Conservation (phyloP, 2,113 vertebrate genomes). For the Catharus fuscescens region DNA sequence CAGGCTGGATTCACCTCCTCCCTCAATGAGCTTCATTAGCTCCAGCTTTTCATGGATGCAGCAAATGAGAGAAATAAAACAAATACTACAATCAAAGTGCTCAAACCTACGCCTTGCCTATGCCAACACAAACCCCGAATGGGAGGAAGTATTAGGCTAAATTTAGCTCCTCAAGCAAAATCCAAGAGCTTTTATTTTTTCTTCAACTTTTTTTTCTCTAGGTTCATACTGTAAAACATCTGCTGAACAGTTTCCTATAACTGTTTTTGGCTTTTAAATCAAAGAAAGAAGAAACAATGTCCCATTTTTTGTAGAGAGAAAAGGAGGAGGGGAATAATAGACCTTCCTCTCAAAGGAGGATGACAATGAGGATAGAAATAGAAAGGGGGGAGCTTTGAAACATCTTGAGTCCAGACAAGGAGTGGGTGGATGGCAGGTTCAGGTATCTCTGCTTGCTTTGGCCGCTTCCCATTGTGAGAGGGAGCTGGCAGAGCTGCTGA, state of each 20-base stretch:
- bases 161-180: constrained; percentile 78
- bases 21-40: neutral
- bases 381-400: constrained; percentile 61
- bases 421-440: constrained; percentile 21
- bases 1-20: neutral
- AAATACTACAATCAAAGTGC: constrained; percentile 49
- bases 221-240: constrained; percentile 81
- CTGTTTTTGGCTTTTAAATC: constrained; percentile 86
- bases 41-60: neutral
- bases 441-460: constrained; percentile 49
- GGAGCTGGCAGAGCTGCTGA: neutral
- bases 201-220: constrained; percentile 44
- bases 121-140: constrained; percentile 76
- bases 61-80: constrained; percentile 53
- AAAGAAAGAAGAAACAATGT: constrained; percentile 84
- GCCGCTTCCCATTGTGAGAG: neutral
- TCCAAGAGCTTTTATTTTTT: constrained; percentile 37
- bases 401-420: constrained; percentile 67
- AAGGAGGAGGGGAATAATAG: constrained; percentile 67
- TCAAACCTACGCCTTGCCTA: constrained; percentile 51
- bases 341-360: constrained; percentile 76
- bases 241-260: constrained; percentile 87
- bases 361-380: constrained; percentile 80
- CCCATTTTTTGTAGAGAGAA: constrained; percentile 74
- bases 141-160: constrained; percentile 80